Evolutionary conservation across 2,797 vertebrate genomes (phyloP).

Genomic region (Poeciliopsis infans): DNA sequence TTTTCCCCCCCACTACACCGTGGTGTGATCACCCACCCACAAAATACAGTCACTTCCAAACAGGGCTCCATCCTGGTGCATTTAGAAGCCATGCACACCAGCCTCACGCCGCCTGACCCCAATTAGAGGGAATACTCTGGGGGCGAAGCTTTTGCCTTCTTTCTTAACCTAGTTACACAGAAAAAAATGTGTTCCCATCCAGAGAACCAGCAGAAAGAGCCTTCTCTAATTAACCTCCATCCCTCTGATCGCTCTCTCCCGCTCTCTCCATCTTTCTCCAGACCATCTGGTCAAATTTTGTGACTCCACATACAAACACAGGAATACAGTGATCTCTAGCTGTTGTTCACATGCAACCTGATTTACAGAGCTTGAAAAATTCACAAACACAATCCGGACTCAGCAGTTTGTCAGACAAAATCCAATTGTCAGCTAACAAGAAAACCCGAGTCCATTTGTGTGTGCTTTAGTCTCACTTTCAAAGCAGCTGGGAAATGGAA

Average conservation of each 20-base stretch:
- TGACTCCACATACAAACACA: slow-evolving; percentile 42
- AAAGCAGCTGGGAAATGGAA: not conserved
- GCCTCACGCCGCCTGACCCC: slow-evolving; percentile 86
- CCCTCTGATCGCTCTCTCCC: slow-evolving; percentile 55
- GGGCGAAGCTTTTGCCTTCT: slow-evolving; percentile 84
- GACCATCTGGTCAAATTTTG: slow-evolving; percentile 77
- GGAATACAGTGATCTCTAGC: slow-evolving; percentile 25
- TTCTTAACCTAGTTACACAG: slow-evolving; percentile 86
- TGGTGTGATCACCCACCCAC: slow-evolving; percentile 19
- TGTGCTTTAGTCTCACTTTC: not conserved
- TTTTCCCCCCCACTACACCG: slow-evolving; percentile 25
- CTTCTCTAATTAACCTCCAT: slow-evolving; percentile 79
- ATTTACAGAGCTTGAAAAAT: not conserved
- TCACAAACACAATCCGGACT: slow-evolving; percentile 8
- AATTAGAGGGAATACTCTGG: slow-evolving; percentile 86
- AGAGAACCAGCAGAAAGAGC: slow-evolving; percentile 84
- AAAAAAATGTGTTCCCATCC: slow-evolving; percentile 81
- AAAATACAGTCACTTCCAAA: slow-evolving; percentile 23
- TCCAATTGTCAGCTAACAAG: not conserved
- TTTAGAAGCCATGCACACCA: slow-evolving; percentile 68
- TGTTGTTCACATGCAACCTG: slow-evolving; percentile 22
- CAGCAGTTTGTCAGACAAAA: not conserved
- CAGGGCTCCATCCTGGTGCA: slow-evolving; percentile 20
- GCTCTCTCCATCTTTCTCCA: slow-evolving; percentile 46
- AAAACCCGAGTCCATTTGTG: not conserved